Evolutionary conservation across 1,140 invertebrate genomes (phyloP), one percentile per base, ranked within the genome.

Genomic region (Aporrectodea caliginosa): DNA sequence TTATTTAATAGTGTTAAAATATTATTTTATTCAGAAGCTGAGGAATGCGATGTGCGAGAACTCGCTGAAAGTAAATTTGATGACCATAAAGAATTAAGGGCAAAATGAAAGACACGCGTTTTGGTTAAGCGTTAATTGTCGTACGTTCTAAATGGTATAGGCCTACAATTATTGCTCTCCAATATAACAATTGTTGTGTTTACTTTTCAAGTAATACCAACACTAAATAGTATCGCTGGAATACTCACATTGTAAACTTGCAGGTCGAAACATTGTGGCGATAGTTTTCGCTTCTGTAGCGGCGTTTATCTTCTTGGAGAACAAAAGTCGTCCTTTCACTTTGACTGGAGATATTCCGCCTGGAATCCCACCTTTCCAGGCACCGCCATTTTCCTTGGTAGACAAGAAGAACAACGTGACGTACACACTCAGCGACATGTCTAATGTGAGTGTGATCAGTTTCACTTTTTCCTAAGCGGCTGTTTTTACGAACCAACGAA

Each of bases 191-290:
- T 69, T 29, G 29, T 69, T 29, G 29, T 69, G 2, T 2, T 69
- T 69, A 2, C 72, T 32, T 0, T 74, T 32, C 33, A 74, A 74
- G 12, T 16, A 74, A 74, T 16, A 74, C 31, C 73, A 74, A 74
- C 22, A 33, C 31, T 16, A 74, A 33, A 1, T 30, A 27, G 22
- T 30, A 27, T 73, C 27, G 0, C 31, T 0, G 16, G 22, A 73
- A 73, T 27, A 73, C 27, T 73, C 27, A 27, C 31, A 73, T 73
- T 29, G 32, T 73, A 27, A 73, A n/a, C 35, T 83, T 82, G 32
- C 82, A 88, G 87, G 80, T 77, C 82, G 85, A 35, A 88, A 88
- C 84, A 86, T 86, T 30, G 82, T 88, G 69, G 82, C 88, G 30
- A 86, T 88, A 2, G 82, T 88, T 29, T 31, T 79, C 31, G 81